phyloP scores from a whole-genome alignment of 1,140 invertebrate genomes.

The Euwallacea similis region DNA sequence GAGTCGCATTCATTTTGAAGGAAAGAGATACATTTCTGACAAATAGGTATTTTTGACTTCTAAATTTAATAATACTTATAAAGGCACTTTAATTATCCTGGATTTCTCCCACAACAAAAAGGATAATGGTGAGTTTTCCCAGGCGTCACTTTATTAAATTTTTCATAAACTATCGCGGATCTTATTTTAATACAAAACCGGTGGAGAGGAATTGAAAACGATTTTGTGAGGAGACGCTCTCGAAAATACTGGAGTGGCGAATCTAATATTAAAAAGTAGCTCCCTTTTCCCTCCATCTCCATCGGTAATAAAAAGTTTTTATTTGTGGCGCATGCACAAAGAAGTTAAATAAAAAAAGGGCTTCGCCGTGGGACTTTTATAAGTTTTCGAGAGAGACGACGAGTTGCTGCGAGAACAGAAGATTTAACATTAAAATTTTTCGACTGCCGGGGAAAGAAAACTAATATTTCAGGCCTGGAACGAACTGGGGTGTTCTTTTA shows the following conservation, averaged over 20 bases:
- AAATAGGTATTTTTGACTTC: too few relatives aligned
- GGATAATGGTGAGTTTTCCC: too few relatives aligned
- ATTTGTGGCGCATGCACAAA: constrained; percentile 35
- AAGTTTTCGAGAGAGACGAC: constrained; percentile 17
- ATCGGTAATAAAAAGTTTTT: constrained; percentile 35
- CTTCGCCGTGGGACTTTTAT: constrained; percentile 23
- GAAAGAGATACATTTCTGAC: too few relatives aligned
- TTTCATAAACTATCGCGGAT: constrained; percentile 31
- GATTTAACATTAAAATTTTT: constrained; percentile 35
- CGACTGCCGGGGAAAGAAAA: constrained; percentile 30
- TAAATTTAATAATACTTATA: too few relatives aligned
- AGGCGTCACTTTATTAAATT: constrained; percentile 31
- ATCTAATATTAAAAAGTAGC: constrained; percentile 33
- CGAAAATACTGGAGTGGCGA: constrained; percentile 22
- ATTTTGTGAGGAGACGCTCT: constrained; percentile 20
- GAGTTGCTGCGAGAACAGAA: constrained; percentile 20
- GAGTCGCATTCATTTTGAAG: too few relatives aligned
- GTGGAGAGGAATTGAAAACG: constrained; percentile 30
- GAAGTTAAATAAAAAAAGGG: constrained; percentile 25
- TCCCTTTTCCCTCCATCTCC: constrained; percentile 1
- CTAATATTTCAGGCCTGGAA: constrained; percentile 28
- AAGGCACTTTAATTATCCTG: too few relatives aligned
- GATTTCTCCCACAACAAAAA: too few relatives aligned
- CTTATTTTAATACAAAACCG: constrained; percentile 31
- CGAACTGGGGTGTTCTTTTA: constrained; percentile 14